These are phyloP conservation scores for Melanostoma scalare DNA, from an alignment of 2,888 invertebrate genomes.

Conservation along the genomic window DNA sequence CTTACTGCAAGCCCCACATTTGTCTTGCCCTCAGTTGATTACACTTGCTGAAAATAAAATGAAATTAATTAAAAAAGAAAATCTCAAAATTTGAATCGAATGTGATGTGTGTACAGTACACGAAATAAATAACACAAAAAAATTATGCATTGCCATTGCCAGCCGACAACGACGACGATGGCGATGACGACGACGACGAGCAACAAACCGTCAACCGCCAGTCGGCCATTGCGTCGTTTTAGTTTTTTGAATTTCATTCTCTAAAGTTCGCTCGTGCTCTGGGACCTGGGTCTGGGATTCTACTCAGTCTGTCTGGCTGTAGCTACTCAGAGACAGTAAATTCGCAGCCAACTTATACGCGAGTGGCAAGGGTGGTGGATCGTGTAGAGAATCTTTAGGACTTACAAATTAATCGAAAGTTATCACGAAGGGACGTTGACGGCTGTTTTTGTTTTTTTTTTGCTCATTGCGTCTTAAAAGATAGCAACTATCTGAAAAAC, in stretches of 20 bases:
- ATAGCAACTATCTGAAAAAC: slow-evolving; percentile 37
- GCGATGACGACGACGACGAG: too few relatives aligned
- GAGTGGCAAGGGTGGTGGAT: slow-evolving; percentile 64
- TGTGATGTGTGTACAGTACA: slow-evolving; percentile 51
- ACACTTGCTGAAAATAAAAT: slow-evolving; percentile 57
- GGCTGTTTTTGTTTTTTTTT: background rate
- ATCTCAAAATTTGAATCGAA: slow-evolving; percentile 64
- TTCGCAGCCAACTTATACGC: slow-evolving; percentile 52
- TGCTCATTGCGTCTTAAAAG: slow-evolving; percentile 7
- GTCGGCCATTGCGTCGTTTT: slow-evolving; percentile 52
- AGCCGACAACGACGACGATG: background rate
- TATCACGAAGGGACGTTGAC: slow-evolving; percentile 56
- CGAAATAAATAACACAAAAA: slow-evolving; percentile 43
- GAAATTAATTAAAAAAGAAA: slow-evolving; percentile 69
- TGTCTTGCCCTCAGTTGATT: slow-evolving; percentile 23
- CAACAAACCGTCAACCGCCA: slow-evolving; percentile 55
- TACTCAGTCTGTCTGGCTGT: slow-evolving; percentile 48
- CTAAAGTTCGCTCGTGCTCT: slow-evolving; percentile 64
- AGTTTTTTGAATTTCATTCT: slow-evolving; percentile 49
- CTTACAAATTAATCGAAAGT: slow-evolving; percentile 59
- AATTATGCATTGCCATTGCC: slow-evolving; percentile 51
- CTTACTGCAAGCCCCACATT: slow-evolving; percentile 9
- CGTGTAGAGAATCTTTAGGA: slow-evolving; percentile 59
- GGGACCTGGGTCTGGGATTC: slow-evolving; percentile 14
- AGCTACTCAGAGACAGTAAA: slow-evolving; percentile 56